phyloP scores from a whole-genome alignment of 2,113 vertebrate species.

The Desmodus rotundus region DNA sequence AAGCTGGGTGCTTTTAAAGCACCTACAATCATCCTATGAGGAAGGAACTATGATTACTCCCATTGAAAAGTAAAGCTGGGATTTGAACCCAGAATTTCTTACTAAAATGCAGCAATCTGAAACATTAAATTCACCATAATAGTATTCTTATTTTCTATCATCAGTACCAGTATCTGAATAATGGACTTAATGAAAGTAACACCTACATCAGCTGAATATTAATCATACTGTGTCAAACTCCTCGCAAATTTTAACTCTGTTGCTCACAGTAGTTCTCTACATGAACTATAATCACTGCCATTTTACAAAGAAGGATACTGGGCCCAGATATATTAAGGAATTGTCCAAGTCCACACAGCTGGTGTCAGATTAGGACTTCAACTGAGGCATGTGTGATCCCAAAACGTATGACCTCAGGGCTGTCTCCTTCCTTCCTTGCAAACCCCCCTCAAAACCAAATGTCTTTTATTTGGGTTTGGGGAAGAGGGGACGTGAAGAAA shows the following conservation, averaged over 20 bases:
- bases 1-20: neutral
- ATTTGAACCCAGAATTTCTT: neutral
- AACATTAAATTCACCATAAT: no score
- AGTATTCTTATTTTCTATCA: neutral
- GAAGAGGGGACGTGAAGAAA: neutral
- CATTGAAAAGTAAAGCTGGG: neutral
- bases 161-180: neutral
- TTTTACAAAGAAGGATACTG: neutral
- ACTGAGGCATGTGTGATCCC: neutral
- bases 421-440: neutral
- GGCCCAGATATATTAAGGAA: neutral
- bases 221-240: fast-evolving
- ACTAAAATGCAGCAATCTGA: neutral
- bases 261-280: neutral
- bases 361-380: neutral
- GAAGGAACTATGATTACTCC: no score
- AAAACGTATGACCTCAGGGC: neutral
- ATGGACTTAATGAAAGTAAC: neutral
- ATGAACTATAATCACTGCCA: neutral
- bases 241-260: neutral
- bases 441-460: neutral
- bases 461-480: neutral
- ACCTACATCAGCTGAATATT: neutral
- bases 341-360: neutral
- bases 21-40: neutral